Evolutionary conservation across 1,140 invertebrate genomes (phyloP), one percentile per base, ranked within the genome.

Genomic region (Zaprionus camerounensis): DNA sequence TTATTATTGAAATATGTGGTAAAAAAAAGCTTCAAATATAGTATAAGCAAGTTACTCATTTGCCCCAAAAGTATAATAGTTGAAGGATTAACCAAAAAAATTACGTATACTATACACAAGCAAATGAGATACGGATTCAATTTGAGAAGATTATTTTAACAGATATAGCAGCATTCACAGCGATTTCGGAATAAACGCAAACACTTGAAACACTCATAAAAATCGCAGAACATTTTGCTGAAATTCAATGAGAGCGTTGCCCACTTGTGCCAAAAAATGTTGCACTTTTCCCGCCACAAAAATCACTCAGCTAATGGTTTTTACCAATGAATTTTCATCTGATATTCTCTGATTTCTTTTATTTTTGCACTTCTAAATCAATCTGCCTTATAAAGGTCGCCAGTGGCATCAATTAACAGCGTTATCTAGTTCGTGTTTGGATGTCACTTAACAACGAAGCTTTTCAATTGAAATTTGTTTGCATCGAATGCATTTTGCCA

Each of bases 251-350:
- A 63, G 63, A 38, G 26, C 15, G 38, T 34, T 64, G 44, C 59
- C 13, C 15, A 61, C 46, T 57, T 73, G 26, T 44, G 53, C 22
- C 38, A 26, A 31, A 63, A 67, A 67, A 22, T 49, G 12, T 56
- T 56, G 36, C 63, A 67, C 62, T 51, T 49, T 51, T 1, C 13
- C 46, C 31, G 56, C 55, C 31, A 64, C 20, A 66, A 46, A 75
- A 78, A 53, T 56, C 72, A 76, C 64, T 69, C 55, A 62, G 41
- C 72, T 71, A 68, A 59, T 72, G 68, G 77, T 58, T 62, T 68
- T 80, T 65, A 5, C 24, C 31, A 78, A 70, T 78, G 17, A 38
- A 64, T 65, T 69, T 78, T 58, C 62, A 46, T 71, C 53, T 74
- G 65, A 44, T 22, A 24, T 24, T 2, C 26, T 12, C 17, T 9